These are phyloP conservation scores for Eueides isabella DNA, from an alignment of 1,140 invertebrate species.

Conservation along the genomic window DNA sequence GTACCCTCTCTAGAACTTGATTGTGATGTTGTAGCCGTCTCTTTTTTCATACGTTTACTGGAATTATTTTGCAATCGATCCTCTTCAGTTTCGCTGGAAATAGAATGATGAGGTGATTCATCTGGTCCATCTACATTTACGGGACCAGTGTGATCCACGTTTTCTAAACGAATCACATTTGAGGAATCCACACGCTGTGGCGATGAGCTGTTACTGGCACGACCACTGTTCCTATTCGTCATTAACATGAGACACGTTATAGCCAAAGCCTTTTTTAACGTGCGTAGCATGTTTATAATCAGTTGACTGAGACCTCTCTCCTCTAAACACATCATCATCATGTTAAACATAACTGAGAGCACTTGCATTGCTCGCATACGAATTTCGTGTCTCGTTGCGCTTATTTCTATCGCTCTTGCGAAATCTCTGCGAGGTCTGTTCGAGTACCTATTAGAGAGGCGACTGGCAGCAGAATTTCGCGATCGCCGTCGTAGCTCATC, in stretches of 20 bases:
- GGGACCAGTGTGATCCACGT: constrained; percentile 64
- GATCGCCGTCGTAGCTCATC: constrained; percentile 60
- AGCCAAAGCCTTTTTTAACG: constrained; percentile 75
- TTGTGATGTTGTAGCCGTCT: constrained; percentile 26
- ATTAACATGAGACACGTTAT: constrained; percentile 77
- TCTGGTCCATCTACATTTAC: constrained; percentile 68
- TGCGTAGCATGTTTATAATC: constrained; percentile 76
- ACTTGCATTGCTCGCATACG: constrained; percentile 79
- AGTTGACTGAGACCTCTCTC: constrained; percentile 71
- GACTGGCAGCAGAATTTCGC: constrained; percentile 53
- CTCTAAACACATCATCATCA: constrained; percentile 80
- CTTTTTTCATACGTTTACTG: constrained; percentile 36
- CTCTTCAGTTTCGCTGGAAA: constrained; percentile 44
- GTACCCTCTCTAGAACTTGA: constrained; percentile 28
- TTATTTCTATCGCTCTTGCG: constrained; percentile 67
- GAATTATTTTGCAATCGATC: constrained; percentile 40
- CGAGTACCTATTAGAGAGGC: constrained; percentile 54
- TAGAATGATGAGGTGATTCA: constrained; percentile 46
- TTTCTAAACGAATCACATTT: constrained; percentile 65
- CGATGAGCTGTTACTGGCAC: constrained; percentile 47
- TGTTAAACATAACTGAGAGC: constrained; percentile 77
- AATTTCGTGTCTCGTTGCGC: constrained; percentile 72
- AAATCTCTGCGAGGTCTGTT: constrained; percentile 61
- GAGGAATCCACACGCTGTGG: constrained; percentile 55
- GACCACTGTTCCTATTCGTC: constrained; percentile 61